phyloP scores from a whole-genome alignment of 2,888 invertebrate species.

The Nycteola revayana region DNA sequence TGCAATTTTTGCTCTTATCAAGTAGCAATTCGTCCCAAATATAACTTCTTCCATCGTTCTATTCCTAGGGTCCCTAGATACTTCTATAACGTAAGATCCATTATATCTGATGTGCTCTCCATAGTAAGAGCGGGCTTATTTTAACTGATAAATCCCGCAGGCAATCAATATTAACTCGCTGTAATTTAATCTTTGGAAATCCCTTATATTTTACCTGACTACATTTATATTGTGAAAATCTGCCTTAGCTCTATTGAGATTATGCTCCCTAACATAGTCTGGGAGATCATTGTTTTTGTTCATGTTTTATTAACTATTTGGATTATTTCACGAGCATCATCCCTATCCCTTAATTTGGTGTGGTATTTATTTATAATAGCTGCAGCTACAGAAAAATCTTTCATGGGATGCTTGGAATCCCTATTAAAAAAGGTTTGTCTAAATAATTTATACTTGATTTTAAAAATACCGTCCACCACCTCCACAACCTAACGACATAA shows the following conservation, averaged over 20 bases:
- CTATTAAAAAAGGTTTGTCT: conserved; percentile 2
- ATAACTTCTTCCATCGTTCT: neutral
- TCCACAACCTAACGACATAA: neutral
- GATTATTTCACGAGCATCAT: conserved; percentile 8
- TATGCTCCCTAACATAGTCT: conserved; percentile 1
- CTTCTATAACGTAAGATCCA: neutral
- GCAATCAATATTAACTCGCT: neutral
- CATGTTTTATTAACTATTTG: neutral
- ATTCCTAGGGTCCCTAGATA: neutral
- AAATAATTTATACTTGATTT: conserved; percentile 3
- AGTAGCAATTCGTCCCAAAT: neutral
- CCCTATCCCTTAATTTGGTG: conserved; percentile 1
- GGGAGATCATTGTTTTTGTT: neutral
- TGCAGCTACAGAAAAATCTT: conserved; percentile 2
- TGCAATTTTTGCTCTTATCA: neutral
- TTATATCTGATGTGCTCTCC: conserved; percentile 1
- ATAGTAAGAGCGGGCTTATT: conserved; percentile 6
- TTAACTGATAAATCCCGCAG: conserved; percentile 4
- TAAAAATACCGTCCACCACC: neutral
- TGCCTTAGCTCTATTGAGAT: conserved; percentile 1
- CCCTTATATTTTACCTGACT: neutral
- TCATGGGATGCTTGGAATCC: conserved; percentile 1
- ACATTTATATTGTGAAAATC: neutral
- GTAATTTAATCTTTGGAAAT: conserved; percentile 1
- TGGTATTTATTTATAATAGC: conserved; percentile 1